Percentiles rank a stretch among this genome's conserved stretches.
phyloP scores from a whole-genome alignment of 2,888 invertebrate genomes.

The Lasioglossum villosulum region DNA sequence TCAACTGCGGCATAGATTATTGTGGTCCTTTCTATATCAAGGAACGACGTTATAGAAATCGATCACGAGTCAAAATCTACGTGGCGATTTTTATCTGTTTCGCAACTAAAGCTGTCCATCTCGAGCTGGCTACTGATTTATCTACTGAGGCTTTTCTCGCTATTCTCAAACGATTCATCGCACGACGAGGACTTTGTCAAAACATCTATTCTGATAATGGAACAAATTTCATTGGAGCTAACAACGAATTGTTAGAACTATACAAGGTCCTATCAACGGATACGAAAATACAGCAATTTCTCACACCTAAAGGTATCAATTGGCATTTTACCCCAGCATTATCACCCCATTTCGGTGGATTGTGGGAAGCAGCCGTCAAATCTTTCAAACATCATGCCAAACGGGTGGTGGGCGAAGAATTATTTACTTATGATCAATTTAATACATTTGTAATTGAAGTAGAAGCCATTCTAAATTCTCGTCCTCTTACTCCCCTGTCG shows the following conservation, averaged over 20 bases:
- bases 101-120: neutral
- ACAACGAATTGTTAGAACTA: neutral
- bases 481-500: neutral
- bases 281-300: neutral
- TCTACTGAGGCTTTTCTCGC: neutral
- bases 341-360: neutral
- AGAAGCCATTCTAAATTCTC: neutral
- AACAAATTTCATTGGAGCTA: neutral
- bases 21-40: no score
- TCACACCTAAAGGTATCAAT: rapidly evolving
- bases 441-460: neutral
- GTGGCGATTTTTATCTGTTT: neutral
- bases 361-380: neutral
- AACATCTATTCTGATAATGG: slow-evolving; percentile 11
- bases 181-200: neutral
- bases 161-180: neutral
- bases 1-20: neutral
- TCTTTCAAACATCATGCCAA: neutral
- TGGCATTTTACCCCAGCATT: neutral
- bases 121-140: neutral
- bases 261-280: rapidly evolving
- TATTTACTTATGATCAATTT: neutral
- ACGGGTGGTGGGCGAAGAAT: neutral
- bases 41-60: neutral
- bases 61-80: neutral